Evolutionary conservation across 30 jellyfish, hydroid and myxozoan genomes (phyloP).

Genomic region (Sanderia malayensis): DNA sequence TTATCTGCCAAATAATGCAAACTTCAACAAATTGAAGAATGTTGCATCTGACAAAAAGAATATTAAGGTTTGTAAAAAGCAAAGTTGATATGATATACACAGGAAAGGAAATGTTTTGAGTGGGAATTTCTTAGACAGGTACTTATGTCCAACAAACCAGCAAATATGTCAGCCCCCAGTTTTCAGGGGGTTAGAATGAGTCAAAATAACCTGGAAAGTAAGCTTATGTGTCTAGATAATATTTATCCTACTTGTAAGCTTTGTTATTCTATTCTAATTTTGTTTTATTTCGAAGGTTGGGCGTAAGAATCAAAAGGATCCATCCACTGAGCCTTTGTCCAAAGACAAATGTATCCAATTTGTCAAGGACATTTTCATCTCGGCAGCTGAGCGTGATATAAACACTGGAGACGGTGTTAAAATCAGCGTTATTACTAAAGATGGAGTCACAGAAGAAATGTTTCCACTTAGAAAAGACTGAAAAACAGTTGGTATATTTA

Average conservation of each 20-base stretch:
- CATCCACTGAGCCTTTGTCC: constrained; percentile 60
- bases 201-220: not conserved
- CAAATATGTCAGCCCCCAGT: no score
- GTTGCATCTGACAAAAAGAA: not conserved
- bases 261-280: no score
- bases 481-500: no score
- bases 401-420: constrained; percentile 97
- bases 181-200: no score
- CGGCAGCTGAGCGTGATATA: constrained; percentile 98
- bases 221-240: no score
- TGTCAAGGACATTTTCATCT: constrained; percentile 87
- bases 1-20: not conserved
- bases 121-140: not conserved
- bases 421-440: constrained; percentile 74
- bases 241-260: no score
- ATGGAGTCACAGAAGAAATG: constrained; percentile 70
- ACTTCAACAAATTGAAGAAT: not conserved
- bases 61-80: not conserved
- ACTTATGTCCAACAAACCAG: not conserved
- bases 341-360: constrained; percentile 75
- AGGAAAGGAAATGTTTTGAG: no score
- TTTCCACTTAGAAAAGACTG: constrained; percentile 89
- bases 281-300: constrained; percentile 57
- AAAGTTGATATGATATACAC: not conserved
- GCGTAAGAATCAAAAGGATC: constrained; percentile 64